Evolutionary conservation across 2,113 vertebrate genomes (phyloP).

Genomic region (Forbesichthys papilliferus): DNA sequence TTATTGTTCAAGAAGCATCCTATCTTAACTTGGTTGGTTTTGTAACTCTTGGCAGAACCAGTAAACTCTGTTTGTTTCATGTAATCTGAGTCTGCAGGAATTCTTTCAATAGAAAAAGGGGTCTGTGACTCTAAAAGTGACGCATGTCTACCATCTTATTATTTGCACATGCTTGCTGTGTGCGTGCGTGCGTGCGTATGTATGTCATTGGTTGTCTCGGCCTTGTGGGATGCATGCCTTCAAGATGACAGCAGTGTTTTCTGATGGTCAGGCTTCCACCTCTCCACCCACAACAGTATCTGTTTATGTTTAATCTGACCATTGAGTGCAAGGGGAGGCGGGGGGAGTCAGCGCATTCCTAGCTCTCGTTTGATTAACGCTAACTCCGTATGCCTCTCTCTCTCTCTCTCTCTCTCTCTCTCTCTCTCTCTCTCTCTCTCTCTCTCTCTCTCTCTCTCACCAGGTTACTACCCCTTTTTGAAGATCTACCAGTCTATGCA

Average conservation of each 20-base stretch:
- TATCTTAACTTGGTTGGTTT: too few species aligned
- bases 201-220: constrained; percentile 17
- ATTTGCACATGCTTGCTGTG: not conserved
- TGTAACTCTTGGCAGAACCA: too few species aligned
- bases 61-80: too few species aligned
- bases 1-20: too few species aligned
- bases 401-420: not conserved
- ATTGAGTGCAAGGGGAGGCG: constrained; percentile 31
- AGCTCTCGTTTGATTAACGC: not conserved
- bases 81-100: too few species aligned
- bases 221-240: constrained; percentile 15
- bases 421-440: not conserved
- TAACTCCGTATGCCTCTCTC: not conserved
- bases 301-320: constrained; percentile 69
- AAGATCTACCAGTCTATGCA: constrained; percentile 97
- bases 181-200: not conserved
- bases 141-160: too few species aligned
- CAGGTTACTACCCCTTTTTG: constrained; percentile 88
- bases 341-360: constrained; percentile 65
- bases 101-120: too few species aligned
- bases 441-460: constrained; percentile 7
- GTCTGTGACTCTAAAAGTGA: too few species aligned
- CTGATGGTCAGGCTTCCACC: constrained; percentile 22
- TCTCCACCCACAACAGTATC: constrained; percentile 18
- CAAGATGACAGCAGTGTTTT: constrained; percentile 25